Percentiles rank a stretch among this genome's conserved stretches.
Conservation (phyloP, 2,888 invertebrate species). For the Heliconius aoede region DNA sequence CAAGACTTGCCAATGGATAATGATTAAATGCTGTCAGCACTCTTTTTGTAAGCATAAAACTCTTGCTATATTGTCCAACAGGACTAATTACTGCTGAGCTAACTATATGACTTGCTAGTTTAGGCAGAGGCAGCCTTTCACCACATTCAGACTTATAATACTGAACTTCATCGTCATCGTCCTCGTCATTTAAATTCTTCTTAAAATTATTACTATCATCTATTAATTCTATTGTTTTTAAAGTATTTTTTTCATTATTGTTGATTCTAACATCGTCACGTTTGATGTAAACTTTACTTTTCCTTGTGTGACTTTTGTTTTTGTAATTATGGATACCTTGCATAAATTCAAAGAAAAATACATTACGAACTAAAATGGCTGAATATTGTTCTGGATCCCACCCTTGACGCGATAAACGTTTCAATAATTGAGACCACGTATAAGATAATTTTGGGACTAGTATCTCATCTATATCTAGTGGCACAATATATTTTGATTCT, state of each 20-base stretch:
- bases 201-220: constrained; percentile 56
- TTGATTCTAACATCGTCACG: constrained; percentile 74
- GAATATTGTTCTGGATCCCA: constrained; percentile 79
- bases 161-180: constrained; percentile 41
- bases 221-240: constrained; percentile 66
- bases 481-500: constrained; percentile 85
- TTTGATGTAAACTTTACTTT: constrained; percentile 69
- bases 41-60: constrained; percentile 86
- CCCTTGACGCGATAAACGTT: constrained; percentile 70
- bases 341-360: constrained; percentile 86
- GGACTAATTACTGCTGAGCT: constrained; percentile 85
- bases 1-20: constrained; percentile 86
- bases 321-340: constrained; percentile 63
- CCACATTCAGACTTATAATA: constrained; percentile 65
- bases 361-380: constrained; percentile 86
- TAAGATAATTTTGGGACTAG: constrained; percentile 85
- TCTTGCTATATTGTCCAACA: constrained; percentile 87
- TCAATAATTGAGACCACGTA: constrained; percentile 84
- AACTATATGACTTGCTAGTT: constrained; percentile 76
- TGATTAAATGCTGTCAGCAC: constrained; percentile 90
- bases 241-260: constrained; percentile 53
- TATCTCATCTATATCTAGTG: constrained; percentile 89
- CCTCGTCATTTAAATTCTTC: constrained; percentile 46
- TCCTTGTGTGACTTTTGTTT: constrained; percentile 53
- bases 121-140: constrained; percentile 63